Conservation (phyloP, 2,888 invertebrate genomes). For the Nephrotoma guestfalica region DNA sequence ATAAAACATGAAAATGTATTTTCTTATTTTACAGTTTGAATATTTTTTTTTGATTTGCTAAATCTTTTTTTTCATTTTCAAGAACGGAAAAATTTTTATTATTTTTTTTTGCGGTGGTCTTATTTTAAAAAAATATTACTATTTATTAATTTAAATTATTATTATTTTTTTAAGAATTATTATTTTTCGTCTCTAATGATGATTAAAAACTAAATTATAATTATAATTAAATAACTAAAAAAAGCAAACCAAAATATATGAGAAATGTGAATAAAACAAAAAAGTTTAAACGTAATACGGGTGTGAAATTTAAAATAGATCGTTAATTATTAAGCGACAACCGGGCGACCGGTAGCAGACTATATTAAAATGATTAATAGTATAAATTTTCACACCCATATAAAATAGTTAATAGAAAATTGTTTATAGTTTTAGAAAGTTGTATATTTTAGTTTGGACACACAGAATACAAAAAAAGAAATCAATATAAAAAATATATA, state of each 20-base stretch:
- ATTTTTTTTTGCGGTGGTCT: neutral
- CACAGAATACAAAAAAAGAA: neutral
- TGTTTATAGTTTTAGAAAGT: neutral
- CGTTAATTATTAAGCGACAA: neutral
- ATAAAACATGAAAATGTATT: neutral
- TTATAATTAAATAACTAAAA: neutral
- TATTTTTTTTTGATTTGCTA: neutral
- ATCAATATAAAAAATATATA: neutral
- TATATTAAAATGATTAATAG: neutral
- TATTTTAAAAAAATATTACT: neutral
- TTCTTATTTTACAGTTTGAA: neutral
- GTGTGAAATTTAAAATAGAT: neutral
- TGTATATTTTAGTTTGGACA: neutral
- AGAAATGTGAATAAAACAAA: neutral
- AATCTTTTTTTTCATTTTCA: neutral
- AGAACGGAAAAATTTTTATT: neutral
- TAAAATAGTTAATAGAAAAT: neutral
- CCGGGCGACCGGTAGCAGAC: neutral
- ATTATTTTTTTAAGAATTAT: neutral
- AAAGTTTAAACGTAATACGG: neutral
- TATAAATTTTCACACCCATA: neutral
- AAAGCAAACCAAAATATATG: neutral
- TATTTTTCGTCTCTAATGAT: neutral
- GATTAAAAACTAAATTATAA: neutral
- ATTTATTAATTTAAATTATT: neutral